Conservation (phyloP, 2,113 vertebrate genomes). For the Aptenodytes forsteri region DNA sequence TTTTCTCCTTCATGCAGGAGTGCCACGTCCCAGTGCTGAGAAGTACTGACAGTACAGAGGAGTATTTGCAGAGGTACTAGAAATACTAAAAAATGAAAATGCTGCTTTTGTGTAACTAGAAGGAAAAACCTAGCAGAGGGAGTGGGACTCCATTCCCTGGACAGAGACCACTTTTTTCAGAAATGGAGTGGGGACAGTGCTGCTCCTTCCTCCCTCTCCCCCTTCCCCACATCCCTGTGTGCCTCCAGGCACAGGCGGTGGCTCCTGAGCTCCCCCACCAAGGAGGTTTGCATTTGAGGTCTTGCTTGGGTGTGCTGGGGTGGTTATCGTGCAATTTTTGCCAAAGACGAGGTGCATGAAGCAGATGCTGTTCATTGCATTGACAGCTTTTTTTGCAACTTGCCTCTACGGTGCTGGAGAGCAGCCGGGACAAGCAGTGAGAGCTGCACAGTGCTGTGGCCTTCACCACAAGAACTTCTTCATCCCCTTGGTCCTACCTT, state of each 20-base stretch:
- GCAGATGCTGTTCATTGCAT: fast-evolving
- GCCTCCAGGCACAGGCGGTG: too few species aligned
- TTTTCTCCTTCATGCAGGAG: not conserved
- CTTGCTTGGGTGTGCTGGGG: not conserved
- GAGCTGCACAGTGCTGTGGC: fast-evolving
- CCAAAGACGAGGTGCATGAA: fast-evolving
- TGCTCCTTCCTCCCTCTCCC: not conserved
- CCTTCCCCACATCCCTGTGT: fast-evolving
- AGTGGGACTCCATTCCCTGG: not conserved
- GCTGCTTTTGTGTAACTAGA: not conserved
- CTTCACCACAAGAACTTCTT: not conserved
- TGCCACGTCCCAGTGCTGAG: not conserved
- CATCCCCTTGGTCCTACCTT: too few species aligned
- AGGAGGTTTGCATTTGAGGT: not conserved
- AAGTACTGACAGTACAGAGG: not conserved
- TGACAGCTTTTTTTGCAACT: fast-evolving
- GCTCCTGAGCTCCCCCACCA: not conserved
- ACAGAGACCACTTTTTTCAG: not conserved
- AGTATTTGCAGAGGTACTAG: not conserved
- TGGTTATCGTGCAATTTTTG: not conserved
- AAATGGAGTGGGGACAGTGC: fast-evolving
- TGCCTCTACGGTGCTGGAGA: not conserved
- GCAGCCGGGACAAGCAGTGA: not conserved
- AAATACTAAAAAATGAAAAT: not conserved
- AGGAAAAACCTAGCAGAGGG: not conserved